Conservation (phyloP, 2,797 vertebrate species). For the Nyctibius grandis region DNA sequence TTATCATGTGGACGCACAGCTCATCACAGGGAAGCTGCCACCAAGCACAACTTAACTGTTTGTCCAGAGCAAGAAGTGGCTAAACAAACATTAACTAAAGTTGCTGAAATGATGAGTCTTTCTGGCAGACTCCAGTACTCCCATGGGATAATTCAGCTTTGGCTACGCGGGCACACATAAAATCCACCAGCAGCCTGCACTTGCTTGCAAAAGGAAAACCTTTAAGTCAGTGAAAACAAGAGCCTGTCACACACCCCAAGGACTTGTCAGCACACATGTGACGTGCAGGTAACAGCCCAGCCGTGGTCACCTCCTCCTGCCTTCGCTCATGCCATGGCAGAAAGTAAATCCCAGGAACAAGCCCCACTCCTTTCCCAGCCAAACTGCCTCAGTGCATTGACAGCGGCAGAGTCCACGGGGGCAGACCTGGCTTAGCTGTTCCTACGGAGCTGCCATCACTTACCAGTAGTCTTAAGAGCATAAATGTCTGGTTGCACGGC, state of each 20-base stretch:
- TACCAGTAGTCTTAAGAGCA: not conserved
- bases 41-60: rapidly evolving
- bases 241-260: not conserved
- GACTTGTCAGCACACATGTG: not conserved
- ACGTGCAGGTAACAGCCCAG: rapidly evolving
- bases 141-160: not conserved
- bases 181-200: not conserved
- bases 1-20: not conserved
- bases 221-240: not conserved
- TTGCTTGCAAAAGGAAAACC: not conserved
- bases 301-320: not conserved
- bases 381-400: not conserved
- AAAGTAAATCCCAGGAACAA: not conserved
- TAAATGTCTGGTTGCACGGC: not conserved
- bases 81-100: conserved; percentile 21
- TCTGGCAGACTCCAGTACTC: not conserved
- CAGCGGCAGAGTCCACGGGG: not conserved
- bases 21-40: not conserved
- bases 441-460: not conserved
- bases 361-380: not conserved
- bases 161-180: not conserved
- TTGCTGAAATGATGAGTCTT: conserved; percentile 21
- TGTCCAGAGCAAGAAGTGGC: not conserved
- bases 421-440: not conserved
- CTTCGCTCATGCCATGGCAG: rapidly evolving